Percentiles rank a stretch among this genome's conserved stretches.
Conservation (phyloP, 2,888 invertebrate species). For the Diarsia brunnea region DNA sequence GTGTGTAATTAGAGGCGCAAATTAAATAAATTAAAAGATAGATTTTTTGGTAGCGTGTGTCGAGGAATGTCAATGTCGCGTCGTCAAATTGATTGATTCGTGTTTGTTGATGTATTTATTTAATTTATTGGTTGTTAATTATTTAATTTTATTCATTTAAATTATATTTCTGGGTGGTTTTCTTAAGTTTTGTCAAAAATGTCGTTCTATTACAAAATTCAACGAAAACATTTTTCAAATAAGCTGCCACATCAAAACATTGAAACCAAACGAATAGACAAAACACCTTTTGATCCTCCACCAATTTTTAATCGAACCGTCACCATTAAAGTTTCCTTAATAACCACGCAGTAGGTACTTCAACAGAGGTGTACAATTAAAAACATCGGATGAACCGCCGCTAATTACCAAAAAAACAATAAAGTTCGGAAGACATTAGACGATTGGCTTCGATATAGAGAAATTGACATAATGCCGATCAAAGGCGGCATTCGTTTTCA, state of each 20-base stretch:
- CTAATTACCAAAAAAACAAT: slow-evolving; percentile 80
- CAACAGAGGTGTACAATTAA: slow-evolving; percentile 69
- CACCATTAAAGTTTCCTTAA: slow-evolving; percentile 68
- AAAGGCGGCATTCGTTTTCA: slow-evolving; percentile 86
- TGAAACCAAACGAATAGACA: slow-evolving; percentile 26
- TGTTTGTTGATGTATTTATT: slow-evolving; percentile 34
- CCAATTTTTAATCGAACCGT: slow-evolving; percentile 55
- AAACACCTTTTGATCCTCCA: slow-evolving; percentile 48
- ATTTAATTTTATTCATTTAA: slow-evolving; percentile 17
- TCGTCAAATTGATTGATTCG: slow-evolving; percentile 17
- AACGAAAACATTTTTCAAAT: not conserved
- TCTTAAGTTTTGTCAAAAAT: too few species aligned
- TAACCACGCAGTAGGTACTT: slow-evolving; percentile 56
- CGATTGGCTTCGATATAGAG: slow-evolving; percentile 76
- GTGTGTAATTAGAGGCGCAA: slow-evolving; percentile 87
- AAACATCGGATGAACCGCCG: slow-evolving; percentile 73
- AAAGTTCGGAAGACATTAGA: slow-evolving; percentile 73
- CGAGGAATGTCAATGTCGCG: slow-evolving; percentile 83
- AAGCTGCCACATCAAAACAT: slow-evolving; percentile 23
- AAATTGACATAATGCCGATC: slow-evolving; percentile 85
- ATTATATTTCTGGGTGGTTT: not conserved
- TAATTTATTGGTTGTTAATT: slow-evolving; percentile 28
- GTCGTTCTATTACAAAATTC: not conserved
- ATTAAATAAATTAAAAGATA: slow-evolving; percentile 86
- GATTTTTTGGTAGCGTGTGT: slow-evolving; percentile 79